A percentile compares a stretch with the other conserved stretches of the same genome.
Evolutionary conservation across 2,888 invertebrate genomes (phyloP).

Genomic region (Oscheius myriophilus): DNA sequence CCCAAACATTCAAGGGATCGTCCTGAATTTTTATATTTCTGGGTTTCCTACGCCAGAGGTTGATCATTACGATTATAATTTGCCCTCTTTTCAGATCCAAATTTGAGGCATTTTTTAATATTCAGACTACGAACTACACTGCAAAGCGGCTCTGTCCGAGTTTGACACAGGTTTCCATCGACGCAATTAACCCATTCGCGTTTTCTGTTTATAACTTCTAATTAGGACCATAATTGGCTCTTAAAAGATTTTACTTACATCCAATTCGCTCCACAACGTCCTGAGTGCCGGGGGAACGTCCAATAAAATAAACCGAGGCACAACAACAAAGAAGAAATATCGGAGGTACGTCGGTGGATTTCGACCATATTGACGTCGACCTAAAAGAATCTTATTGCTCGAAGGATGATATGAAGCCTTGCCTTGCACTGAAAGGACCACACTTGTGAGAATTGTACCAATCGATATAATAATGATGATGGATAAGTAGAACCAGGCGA

Average conservation of each 20-base stretch:
- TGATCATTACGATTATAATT: too few relatives aligned
- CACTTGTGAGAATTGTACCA: slow-evolving; percentile 67
- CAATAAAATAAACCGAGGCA: slow-evolving; percentile 49
- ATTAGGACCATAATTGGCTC: too few relatives aligned
- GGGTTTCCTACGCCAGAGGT: too few relatives aligned
- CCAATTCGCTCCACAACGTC: slow-evolving; percentile 64
- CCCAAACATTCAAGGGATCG: slow-evolving; percentile 38
- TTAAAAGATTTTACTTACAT: slow-evolving; percentile 37
- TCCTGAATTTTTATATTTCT: too few relatives aligned
- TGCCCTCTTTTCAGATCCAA: too few relatives aligned
- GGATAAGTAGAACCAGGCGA: slow-evolving; percentile 69
- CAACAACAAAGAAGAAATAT: slow-evolving; percentile 59
- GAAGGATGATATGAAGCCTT: too few relatives aligned
- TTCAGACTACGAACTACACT: too few relatives aligned
- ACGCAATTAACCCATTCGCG: too few relatives aligned
- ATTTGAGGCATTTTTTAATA: too few relatives aligned
- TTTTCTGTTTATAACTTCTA: too few relatives aligned
- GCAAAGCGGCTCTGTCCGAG: too few relatives aligned
- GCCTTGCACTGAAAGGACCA: slow-evolving; percentile 67
- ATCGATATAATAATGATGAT: slow-evolving; percentile 68
- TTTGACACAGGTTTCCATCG: too few relatives aligned
- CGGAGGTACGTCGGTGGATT: slow-evolving; percentile 61
- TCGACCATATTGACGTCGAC: slow-evolving; percentile 65
- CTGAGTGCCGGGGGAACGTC: slow-evolving; percentile 61
- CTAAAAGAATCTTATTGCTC: not conserved